phyloP scores from a whole-genome alignment of 2,113 vertebrate species.

The Corythoichthys haematopterus region DNA sequence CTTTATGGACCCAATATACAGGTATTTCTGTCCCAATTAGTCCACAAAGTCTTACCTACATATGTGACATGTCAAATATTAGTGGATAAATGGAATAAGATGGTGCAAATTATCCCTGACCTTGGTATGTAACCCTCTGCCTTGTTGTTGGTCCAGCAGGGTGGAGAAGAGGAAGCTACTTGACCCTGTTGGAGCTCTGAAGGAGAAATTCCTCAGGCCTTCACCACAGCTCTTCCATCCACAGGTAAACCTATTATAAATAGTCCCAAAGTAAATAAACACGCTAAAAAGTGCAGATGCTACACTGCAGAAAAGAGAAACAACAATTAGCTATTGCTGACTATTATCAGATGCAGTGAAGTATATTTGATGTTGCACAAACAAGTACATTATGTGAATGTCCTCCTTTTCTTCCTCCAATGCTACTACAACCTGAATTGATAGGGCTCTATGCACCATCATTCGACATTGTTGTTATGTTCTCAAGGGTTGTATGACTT shows the following conservation, averaged over 20 bases:
- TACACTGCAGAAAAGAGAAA: not conserved
- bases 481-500: slow-evolving; percentile 68
- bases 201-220: slow-evolving; percentile 94
- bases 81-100: slow-evolving; percentile 4
- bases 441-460: slow-evolving; percentile 48
- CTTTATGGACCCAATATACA: slow-evolving; percentile 99
- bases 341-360: slow-evolving; percentile 51
- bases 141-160: slow-evolving; percentile 96
- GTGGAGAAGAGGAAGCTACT: slow-evolving; percentile 99
- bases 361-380: slow-evolving; percentile 45
- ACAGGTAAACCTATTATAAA: slow-evolving; percentile 77
- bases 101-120: slow-evolving; percentile 37
- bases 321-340: slow-evolving; percentile 11
- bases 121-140: slow-evolving; percentile 89
- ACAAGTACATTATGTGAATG: slow-evolving; percentile 59
- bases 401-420: slow-evolving; percentile 56
- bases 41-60: slow-evolving; percentile 25
- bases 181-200: slow-evolving; percentile 91
- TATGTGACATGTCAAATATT: not conserved
- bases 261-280: slow-evolving; percentile 5
- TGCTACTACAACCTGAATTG: slow-evolving; percentile 50
- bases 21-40: slow-evolving; percentile 86
- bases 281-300: slow-evolving; percentile 7
- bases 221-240: slow-evolving; percentile 92
- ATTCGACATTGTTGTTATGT: slow-evolving; percentile 63